A percentile compares a stretch with the other conserved stretches of the same genome.
phyloP scores from a whole-genome alignment of 2,797 vertebrate genomes.

The Sebastes diaconus region DNA sequence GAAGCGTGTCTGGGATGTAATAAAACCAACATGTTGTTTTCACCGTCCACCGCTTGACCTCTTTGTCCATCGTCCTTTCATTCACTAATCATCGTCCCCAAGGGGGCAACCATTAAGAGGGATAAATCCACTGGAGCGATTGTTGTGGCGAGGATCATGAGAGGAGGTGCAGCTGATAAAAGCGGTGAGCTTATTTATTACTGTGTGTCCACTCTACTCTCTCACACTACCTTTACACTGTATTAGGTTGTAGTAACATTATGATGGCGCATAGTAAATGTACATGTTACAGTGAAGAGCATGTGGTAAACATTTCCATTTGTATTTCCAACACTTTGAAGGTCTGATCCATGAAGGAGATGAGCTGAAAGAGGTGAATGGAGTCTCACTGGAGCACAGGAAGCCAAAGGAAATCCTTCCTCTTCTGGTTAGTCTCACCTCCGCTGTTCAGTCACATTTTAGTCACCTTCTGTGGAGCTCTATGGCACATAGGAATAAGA shows the following conservation, averaged over 20 bases:
- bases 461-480: not conserved
- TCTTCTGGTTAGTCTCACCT: constrained; percentile 85
- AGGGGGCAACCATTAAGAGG: constrained; percentile 93
- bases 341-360: constrained; percentile 95
- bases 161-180: constrained; percentile 91
- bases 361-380: constrained; percentile 93
- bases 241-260: not conserved
- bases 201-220: not conserved
- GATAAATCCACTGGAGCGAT: constrained; percentile 88
- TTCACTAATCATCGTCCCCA: not conserved
- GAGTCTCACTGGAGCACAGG: constrained; percentile 89
- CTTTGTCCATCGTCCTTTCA: constrained; percentile 14
- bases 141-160: constrained; percentile 92
- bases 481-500: no score
- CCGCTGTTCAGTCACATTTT: not conserved
- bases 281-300: not conserved
- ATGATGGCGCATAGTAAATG: not conserved
- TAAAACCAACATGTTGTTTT: constrained; percentile 51
- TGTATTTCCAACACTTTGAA: constrained; percentile 59
- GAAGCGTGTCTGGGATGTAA: constrained; percentile 44
- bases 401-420: constrained; percentile 92
- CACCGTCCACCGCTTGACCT: not conserved
- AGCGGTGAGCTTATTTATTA: constrained; percentile 82
- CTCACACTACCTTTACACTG: not conserved
- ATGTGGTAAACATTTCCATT: not conserved